These are phyloP conservation scores for Chascanopsetta lugubris DNA, from an alignment of 2,113 vertebrate genomes.

Conservation along the genomic window DNA sequence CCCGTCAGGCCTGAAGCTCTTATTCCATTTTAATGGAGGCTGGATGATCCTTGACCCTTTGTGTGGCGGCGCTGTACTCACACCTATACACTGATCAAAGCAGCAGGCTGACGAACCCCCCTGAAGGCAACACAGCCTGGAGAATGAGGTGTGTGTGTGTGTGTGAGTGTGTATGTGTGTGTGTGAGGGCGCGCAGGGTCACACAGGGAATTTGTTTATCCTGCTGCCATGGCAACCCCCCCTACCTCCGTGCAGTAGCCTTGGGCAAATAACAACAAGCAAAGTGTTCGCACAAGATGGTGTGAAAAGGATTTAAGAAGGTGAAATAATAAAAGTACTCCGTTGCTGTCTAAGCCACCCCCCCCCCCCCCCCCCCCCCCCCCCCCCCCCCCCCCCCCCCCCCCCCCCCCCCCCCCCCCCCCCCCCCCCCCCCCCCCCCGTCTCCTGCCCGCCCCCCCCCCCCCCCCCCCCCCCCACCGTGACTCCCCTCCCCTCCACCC, in stretches of 20 bases:
- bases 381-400: no score
- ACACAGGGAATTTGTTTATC: slow-evolving; percentile 65
- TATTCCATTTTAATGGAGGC: slow-evolving; percentile 74
- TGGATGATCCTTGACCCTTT: slow-evolving; percentile 62
- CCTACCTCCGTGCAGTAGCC: slow-evolving; percentile 65
- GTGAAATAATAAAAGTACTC: slow-evolving; percentile 9
- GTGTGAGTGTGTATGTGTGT: slow-evolving; percentile 28
- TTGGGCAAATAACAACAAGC: slow-evolving; percentile 66
- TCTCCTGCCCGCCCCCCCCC: not conserved
- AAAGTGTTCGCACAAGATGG: slow-evolving; percentile 9
- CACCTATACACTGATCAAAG: slow-evolving; percentile 66
- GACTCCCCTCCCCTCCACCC: no score
- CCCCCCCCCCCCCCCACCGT: not conserved
- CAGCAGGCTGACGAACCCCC: slow-evolving; percentile 26
- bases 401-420: not conserved
- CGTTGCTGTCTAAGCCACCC: not conserved
- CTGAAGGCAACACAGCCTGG: slow-evolving; percentile 49
- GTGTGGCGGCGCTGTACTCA: slow-evolving; percentile 39
- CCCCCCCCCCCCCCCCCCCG: not conserved
- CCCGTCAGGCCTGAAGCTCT: slow-evolving; percentile 49
- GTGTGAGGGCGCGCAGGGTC: slow-evolving; percentile 44
- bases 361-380: not conserved
- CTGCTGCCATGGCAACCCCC: slow-evolving; percentile 69
- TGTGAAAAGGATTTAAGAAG: slow-evolving; percentile 12
- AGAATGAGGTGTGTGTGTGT: slow-evolving; percentile 36